Evolutionary conservation across 2,113 vertebrate species (phyloP), one percentile per base, ranked within the genome.

Genomic region (Bos javanicus): DNA sequence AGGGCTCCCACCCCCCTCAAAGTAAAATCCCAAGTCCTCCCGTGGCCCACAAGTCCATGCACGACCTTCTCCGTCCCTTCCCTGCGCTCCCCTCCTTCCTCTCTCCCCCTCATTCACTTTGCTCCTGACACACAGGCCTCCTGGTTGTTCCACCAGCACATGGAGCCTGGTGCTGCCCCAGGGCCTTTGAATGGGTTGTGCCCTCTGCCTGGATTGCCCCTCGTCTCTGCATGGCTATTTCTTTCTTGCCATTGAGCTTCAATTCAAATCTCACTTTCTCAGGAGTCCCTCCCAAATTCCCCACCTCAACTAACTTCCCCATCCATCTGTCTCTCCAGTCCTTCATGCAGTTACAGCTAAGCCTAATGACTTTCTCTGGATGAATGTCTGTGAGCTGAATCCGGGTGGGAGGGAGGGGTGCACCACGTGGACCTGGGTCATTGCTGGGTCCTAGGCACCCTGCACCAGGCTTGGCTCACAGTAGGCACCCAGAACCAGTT

Each of bases 1-100:
- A 56, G 3, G 14, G 39, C 74, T 46, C 7, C 39, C 48, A 8
- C 15, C 15, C 60, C 14, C 64, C 50, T 48, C 1, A 15, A 4
- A 33, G n/a, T 21, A 62, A 90, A 94, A 87, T 26, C 23, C 39
- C 52, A 28, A 7, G 36, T 87, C 43, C 56, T 93, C 23, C 7
- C 0, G 2, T 0, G 7, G 36, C n/a, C 21, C 50, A 28, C 39
- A 2, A 6, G 74, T 14, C 39, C 43, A 16, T 56, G 5, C 28
- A 3, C 1, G 9, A 10, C 59, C 23, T n/a, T 5, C n/a, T 30
- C 28, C 0, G 0, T 11, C 30, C 62, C 19, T 25, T 76, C 36
- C 74, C 16, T 1, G 7, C 28, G 43, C 23, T 52, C 59, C 10
- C 17, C 33, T 74, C 39, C 28, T 19, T 48, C n/a, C 16, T 10